Conservation (phyloP, 2,113 vertebrate genomes). For the Crocuta crocuta region DNA sequence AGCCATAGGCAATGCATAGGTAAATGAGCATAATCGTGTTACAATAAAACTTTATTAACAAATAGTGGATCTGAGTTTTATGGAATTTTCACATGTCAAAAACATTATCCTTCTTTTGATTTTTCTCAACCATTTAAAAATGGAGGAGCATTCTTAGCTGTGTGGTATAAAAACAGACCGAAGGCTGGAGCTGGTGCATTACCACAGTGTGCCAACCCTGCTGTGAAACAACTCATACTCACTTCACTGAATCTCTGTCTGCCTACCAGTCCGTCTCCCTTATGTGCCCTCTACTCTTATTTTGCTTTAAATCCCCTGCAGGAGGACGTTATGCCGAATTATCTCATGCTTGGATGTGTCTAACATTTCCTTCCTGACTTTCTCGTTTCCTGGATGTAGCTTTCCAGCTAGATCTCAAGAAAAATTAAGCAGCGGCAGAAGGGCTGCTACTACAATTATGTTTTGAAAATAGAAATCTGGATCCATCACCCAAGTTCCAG, state of each 20-base stretch:
- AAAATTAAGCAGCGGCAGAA: background rate
- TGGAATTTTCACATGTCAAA: background rate
- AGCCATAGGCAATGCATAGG: background rate
- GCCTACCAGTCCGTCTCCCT: background rate
- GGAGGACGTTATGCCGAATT: background rate
- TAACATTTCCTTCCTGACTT: background rate
- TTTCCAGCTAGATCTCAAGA: background rate
- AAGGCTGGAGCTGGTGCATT: background rate
- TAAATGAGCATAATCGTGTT: background rate
- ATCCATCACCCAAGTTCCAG: background rate
- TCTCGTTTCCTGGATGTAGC: background rate
- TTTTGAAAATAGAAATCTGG: background rate
- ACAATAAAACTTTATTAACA: background rate
- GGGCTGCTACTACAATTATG: background rate
- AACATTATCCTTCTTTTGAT: background rate
- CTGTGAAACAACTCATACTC: background rate
- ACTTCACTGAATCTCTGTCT: background rate
- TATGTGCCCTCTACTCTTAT: fast-evolving
- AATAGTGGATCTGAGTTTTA: background rate
- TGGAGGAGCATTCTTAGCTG: background rate
- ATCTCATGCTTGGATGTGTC: background rate
- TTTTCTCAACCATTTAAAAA: background rate
- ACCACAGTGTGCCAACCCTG: background rate
- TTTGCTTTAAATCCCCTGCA: background rate
- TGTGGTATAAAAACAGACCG: background rate